Conservation (phyloP, 2,888 invertebrate species). For the Trachelus tabidus region DNA sequence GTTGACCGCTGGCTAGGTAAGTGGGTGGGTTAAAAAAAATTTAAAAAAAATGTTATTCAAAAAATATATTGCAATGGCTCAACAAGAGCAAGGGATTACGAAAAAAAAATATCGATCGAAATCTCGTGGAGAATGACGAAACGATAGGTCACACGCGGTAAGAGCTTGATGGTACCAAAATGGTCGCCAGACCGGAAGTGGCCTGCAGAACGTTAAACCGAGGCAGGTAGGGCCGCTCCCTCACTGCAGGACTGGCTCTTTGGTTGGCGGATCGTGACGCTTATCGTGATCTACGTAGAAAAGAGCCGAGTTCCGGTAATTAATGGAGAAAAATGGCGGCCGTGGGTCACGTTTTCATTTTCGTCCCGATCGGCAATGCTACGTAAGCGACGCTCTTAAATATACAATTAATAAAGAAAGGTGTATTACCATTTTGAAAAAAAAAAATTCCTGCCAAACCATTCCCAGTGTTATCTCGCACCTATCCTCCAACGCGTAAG, state of each 20-base stretch:
- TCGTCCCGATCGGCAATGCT: background rate
- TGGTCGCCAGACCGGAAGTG: constrained; percentile 51
- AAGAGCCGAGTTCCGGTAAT: constrained; percentile 45
- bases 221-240: constrained; percentile 41
- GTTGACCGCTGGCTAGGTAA: too few relatives aligned
- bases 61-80: too few relatives aligned
- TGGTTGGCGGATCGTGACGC: constrained; percentile 44
- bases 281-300: constrained; percentile 50
- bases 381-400: background rate
- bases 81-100: too few relatives aligned
- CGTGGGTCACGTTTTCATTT: constrained; percentile 40
- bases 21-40: too few relatives aligned
- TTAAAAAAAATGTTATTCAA: too few relatives aligned
- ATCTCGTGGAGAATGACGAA: background rate
- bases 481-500: background rate
- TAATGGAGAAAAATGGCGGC: constrained; percentile 37
- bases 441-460: too few relatives aligned
- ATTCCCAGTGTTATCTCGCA: background rate
- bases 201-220: constrained; percentile 36
- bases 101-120: background rate
- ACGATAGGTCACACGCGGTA: background rate
- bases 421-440: too few relatives aligned
- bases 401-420: background rate
- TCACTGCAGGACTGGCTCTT: constrained; percentile 35
- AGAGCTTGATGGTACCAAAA: constrained; percentile 23